Evolutionary conservation across 2,888 invertebrate species (phyloP).

Genomic region (Crossocerus cetratus): DNA sequence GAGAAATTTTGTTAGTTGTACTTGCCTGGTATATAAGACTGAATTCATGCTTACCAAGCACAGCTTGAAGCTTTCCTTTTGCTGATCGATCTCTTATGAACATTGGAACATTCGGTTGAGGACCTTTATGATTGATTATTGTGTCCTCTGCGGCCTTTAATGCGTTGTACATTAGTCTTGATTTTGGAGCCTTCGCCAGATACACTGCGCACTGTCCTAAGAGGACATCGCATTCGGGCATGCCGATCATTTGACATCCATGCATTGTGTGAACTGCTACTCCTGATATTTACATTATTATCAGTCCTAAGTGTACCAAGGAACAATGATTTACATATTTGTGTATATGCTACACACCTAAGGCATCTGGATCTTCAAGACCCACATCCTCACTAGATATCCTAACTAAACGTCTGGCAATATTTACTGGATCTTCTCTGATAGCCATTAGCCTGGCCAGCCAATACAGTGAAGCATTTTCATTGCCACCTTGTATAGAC

Average conservation of each 20-base stretch:
- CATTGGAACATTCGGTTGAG: constrained; percentile 84
- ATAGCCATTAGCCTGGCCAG: constrained; percentile 63
- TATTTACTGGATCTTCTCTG: constrained; percentile 64
- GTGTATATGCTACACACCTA: constrained; percentile 47
- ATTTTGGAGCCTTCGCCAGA: constrained; percentile 85
- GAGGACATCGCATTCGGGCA: constrained; percentile 88
- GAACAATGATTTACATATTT: not conserved
- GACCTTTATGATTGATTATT: constrained; percentile 77
- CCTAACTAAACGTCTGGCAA: constrained; percentile 61
- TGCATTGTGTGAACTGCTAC: constrained; percentile 86
- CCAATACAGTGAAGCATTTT: constrained; percentile 62
- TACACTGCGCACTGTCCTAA: constrained; percentile 87
- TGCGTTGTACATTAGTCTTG: constrained; percentile 73
- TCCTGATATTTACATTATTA: constrained; percentile 74
- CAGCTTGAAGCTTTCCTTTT: constrained; percentile 48
- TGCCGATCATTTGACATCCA: constrained; percentile 87
- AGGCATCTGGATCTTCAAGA: constrained; percentile 57
- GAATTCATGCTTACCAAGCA: constrained; percentile 44
- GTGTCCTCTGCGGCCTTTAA: constrained; percentile 75
- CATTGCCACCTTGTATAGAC: constrained; percentile 56
- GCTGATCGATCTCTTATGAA: constrained; percentile 79
- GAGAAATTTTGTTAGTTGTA: too few relatives aligned
- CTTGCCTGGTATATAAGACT: too few relatives aligned
- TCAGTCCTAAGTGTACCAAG: not conserved
- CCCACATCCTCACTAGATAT: constrained; percentile 64